Base-by-base conservation (phyloP, 2,113 vertebrate species). In the Oryzias melastigma region DNA sequence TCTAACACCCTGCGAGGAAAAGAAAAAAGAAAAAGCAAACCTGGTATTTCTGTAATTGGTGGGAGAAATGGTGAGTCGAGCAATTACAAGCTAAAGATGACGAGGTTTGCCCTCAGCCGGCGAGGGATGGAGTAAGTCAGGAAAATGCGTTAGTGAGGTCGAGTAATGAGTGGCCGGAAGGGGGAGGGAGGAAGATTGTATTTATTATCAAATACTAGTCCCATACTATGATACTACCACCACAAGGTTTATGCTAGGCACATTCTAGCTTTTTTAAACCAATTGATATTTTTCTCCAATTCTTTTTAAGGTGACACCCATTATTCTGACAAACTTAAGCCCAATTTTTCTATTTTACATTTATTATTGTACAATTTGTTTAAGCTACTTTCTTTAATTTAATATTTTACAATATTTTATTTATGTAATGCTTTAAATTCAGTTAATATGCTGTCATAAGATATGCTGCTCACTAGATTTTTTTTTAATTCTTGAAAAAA, bases 1-100 rank as follows among this genome's bases (percentile, higher is more conserved):
- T 97, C 95, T 93, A 92, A 92, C 93, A 93, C 91, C 91, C 92
- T 81, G 90, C 90, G 90, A 95, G 93, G 90, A 92, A 58, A 44
- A 3, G 14, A 45, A 45, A 45, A 45, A 45, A 18, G 16, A 47
- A 47, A 17, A 47, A 47, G n/a, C 17, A 93, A 94, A 91, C 45
- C 93, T 95, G 96, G 94, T 97, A 94, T 95, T 94, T 92, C 91
- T 92, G 93, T 98, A 97, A 97, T 95, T 97, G 95, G 90, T 93
- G 16, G 92, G 92, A 90, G 61, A 92, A 94, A 92, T 91, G 85
- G 94, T 90, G 83, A 85, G 92, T 91, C 87, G 90, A 89, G 93
- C 94, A 97, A 95, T 98, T 95, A 95, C 91, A 92, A 92, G 94
- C 90, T 91, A 90, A 91, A 92, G 82, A 91, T 93, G 94, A 93